A percentile compares a stretch with the other conserved stretches of the same genome.
These are phyloP conservation scores for Sarcophaga subvicina DNA, from an alignment of 2,888 invertebrate species.

Conservation along the genomic window DNA sequence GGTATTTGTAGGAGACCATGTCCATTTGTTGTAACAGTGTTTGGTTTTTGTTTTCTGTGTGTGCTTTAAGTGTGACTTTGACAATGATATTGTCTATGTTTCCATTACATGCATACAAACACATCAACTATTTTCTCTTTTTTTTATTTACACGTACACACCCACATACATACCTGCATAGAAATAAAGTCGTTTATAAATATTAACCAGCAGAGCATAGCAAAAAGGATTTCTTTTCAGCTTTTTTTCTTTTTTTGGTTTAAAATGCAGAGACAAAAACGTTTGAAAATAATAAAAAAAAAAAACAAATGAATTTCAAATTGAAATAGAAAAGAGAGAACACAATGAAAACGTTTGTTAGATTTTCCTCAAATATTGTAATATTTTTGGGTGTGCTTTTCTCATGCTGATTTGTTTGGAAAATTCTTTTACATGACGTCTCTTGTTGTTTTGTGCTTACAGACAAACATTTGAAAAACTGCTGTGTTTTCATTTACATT, in stretches of 20 bases:
- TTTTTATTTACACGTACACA: background rate
- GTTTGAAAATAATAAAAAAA: background rate
- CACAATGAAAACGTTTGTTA: too few relatives aligned
- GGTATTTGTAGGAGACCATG: constrained; percentile 10
- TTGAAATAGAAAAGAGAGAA: too few relatives aligned
- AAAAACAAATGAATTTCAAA: background rate
- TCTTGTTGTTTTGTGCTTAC: background rate
- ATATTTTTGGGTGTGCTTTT: too few relatives aligned
- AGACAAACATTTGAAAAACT: background rate
- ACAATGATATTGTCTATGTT: constrained; percentile 65
- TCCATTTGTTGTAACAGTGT: constrained; percentile 39
- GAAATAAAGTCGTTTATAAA: background rate
- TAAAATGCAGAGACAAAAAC: background rate
- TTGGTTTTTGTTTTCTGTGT: constrained; percentile 8
- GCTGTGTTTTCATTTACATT: background rate
- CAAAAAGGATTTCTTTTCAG: background rate
- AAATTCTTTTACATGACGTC: too few relatives aligned
- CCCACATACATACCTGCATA: background rate
- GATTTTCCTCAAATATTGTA: too few relatives aligned
- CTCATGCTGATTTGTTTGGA: too few relatives aligned
- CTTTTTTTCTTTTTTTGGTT: background rate
- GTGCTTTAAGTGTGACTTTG: constrained; percentile 60
- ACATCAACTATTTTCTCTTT: background rate
- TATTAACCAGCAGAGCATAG: background rate
- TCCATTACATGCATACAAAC: constrained; percentile 33